Evolutionary conservation across 2,888 invertebrate species (phyloP).

Genomic region (Emmelina monodactyla): DNA sequence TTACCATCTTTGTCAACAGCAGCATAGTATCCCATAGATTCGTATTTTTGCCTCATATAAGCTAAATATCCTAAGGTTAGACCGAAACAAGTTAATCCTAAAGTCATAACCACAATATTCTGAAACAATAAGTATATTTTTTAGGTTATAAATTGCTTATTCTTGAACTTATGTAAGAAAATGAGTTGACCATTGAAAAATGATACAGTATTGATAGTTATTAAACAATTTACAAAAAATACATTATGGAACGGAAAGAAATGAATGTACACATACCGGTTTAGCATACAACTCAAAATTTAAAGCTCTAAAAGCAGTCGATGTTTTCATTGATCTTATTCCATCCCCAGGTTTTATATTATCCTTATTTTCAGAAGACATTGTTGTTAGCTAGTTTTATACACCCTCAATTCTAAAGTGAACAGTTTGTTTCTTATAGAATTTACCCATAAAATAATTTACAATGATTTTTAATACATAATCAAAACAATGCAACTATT

Average conservation of each 20-base stretch:
- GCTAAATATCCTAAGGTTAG: slow-evolving; percentile 81
- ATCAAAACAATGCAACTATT: too few relatives aligned
- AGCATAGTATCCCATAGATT: slow-evolving; percentile 80
- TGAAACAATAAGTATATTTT: slow-evolving; percentile 62
- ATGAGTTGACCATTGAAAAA: background rate
- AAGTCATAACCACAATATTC: slow-evolving; percentile 86
- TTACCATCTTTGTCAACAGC: slow-evolving; percentile 81
- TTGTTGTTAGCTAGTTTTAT: slow-evolving; percentile 16
- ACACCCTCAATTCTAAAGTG: too few relatives aligned
- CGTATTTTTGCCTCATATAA: slow-evolving; percentile 85
- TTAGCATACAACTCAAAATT: slow-evolving; percentile 91
- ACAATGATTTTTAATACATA: too few relatives aligned
- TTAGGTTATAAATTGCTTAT: slow-evolving; percentile 2
- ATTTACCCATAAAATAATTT: too few relatives aligned
- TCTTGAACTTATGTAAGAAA: background rate
- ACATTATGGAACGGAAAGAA: background rate
- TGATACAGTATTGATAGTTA: background rate
- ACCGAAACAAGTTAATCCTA: slow-evolving; percentile 79
- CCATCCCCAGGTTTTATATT: slow-evolving; percentile 75
- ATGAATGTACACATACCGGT: slow-evolving; percentile 71
- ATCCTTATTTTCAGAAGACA: slow-evolving; percentile 23
- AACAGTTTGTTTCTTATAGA: too few relatives aligned
- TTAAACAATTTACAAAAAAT: slow-evolving; percentile 1
- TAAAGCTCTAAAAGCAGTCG: slow-evolving; percentile 78
- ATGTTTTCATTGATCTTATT: slow-evolving; percentile 75